Evolutionary conservation across 2,797 vertebrate genomes (phyloP).

Genomic region (Lepus oiostolus): DNA sequence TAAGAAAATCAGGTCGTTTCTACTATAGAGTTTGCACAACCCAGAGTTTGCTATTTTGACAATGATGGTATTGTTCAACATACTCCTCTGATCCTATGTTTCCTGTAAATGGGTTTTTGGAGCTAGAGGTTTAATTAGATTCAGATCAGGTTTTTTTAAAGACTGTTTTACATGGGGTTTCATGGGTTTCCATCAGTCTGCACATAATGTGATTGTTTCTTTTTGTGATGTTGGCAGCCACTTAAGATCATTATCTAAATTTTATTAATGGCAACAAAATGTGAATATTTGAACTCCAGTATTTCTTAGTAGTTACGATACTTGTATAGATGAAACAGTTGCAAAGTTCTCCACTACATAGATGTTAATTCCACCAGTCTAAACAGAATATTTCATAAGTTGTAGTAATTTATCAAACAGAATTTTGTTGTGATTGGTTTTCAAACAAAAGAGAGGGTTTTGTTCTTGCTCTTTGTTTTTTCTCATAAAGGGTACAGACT

Average conservation of each 20-base stretch:
- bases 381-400: background rate
- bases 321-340: background rate
- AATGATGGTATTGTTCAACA: background rate
- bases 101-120: background rate
- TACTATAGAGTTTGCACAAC: background rate
- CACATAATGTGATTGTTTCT: background rate
- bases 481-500: background rate
- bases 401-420: background rate
- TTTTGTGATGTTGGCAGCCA: conserved; percentile 14
- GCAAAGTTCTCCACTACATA: background rate
- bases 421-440: conserved; percentile 47
- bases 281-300: background rate
- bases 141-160: background rate
- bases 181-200: background rate
- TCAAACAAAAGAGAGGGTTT: background rate
- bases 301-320: background rate
- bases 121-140: background rate
- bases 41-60: conserved; percentile 24
- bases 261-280: background rate
- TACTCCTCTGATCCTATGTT: background rate
- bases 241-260: background rate
- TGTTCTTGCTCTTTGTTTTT: conserved; percentile 30
- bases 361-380: background rate
- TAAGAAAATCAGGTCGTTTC: conserved; percentile 20
- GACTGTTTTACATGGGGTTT: background rate